Percentiles rank a stretch among this genome's conserved stretches.
Evolutionary conservation across 2,797 vertebrate genomes (phyloP).

Genomic region (Phyllotis vaccarum): DNA sequence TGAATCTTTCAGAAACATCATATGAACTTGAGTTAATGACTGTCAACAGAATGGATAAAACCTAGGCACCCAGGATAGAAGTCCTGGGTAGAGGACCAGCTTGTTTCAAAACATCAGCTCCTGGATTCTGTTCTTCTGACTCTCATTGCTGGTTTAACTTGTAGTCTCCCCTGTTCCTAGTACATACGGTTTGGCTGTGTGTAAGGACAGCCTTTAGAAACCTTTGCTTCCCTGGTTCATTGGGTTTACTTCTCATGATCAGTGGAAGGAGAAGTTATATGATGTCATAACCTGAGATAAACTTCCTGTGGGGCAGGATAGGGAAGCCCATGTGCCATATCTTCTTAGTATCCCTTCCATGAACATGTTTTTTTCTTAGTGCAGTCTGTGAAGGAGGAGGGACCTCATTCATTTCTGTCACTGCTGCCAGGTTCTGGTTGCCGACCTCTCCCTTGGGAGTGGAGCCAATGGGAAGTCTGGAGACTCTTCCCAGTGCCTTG

Average conservation of each 20-base stretch:
- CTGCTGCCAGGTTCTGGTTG: not conserved
- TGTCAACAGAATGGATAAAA: not conserved
- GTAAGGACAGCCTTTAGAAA: not conserved
- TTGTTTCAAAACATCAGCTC: not conserved
- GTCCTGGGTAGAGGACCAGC: not conserved
- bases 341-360: not conserved
- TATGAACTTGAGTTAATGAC: not conserved
- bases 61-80: not conserved
- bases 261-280: not conserved
- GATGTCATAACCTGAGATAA: not conserved
- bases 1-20: not conserved
- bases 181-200: not conserved
- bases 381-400: not conserved
- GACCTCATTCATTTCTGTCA: not conserved
- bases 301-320: not conserved
- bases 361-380: not conserved
- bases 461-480: slow-evolving; percentile 73
- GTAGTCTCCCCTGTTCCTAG: not conserved
- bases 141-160: not conserved
- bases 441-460: slow-evolving; percentile 32
- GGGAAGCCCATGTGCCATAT: not conserved
- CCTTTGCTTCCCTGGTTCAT: not conserved
- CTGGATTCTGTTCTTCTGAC: not conserved
- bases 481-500: slow-evolving; percentile 31
- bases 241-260: not conserved